A percentile compares a stretch with the other conserved stretches of the same genome.
Conservation (phyloP, 2,888 invertebrate species). For the Drosophila macrospina region DNA sequence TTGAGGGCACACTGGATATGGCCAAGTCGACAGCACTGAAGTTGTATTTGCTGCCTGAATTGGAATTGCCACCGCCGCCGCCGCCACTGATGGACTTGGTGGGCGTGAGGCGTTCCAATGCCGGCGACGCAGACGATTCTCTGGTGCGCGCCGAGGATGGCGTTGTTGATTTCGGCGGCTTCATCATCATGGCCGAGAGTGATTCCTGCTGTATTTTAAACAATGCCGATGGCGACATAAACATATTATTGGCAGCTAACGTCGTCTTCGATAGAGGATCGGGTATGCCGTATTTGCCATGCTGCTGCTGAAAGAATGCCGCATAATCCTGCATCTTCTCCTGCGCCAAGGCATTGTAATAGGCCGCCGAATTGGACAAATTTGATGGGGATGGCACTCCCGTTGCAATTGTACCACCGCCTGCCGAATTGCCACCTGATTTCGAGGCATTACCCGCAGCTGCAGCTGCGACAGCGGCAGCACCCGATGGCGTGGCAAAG, state of each 20-base stretch:
- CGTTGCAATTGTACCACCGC: constrained; percentile 39
- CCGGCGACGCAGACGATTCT: constrained; percentile 85
- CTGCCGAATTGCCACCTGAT: constrained; percentile 54
- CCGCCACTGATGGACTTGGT: constrained; percentile 78
- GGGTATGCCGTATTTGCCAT: constrained; percentile 86
- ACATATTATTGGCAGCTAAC: constrained; percentile 92
- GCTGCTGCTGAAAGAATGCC: constrained; percentile 86
- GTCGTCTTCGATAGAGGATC: constrained; percentile 92
- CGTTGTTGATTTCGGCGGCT: constrained; percentile 86
- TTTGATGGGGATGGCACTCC: constrained; percentile 70
- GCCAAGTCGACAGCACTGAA: constrained; percentile 85
- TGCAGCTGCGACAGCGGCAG: constrained; percentile 56
- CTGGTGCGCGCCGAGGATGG: constrained; percentile 83
- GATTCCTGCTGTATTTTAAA: constrained; percentile 89
- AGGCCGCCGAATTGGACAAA: constrained; percentile 80
- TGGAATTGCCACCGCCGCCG: constrained; percentile 65
- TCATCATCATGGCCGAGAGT: constrained; percentile 86
- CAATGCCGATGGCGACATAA: constrained; percentile 89
- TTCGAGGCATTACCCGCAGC: constrained; percentile 48
- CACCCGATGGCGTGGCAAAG: constrained; percentile 82
- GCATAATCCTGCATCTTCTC: constrained; percentile 86
- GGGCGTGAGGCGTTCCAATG: constrained; percentile 83
- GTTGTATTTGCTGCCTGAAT: constrained; percentile 82
- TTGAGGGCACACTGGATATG: constrained; percentile 85
- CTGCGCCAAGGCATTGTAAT: constrained; percentile 84